Evolutionary conservation across 2,888 invertebrate genomes (phyloP), one percentile per base, ranked within the genome.

Genomic region (Mayetiola destructor): DNA sequence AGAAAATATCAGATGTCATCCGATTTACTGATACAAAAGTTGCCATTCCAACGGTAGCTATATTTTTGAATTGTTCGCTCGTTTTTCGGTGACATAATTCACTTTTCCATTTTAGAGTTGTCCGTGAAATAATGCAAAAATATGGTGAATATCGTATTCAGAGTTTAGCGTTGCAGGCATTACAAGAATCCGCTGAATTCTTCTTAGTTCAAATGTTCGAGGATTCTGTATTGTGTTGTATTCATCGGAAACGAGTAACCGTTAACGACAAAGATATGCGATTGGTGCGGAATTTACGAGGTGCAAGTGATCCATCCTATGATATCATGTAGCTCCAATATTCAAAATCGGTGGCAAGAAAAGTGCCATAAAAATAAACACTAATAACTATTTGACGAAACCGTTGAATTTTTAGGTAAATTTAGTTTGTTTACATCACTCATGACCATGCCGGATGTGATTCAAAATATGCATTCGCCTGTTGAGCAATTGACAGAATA

Each of bases 131-230:
- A 29, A 5, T 52, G 52, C 27, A 29, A 30, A 9, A 30, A 3
- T 52, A 8, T 14, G 29, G 27, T 16, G 36, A 56, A 29, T 56
- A 27, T n/a, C 56, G 67, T 58, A 67, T 77, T 36, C 72, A 75
- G 56, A 1, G 53, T 0, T 39, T 61, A 1, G 76, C 77, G 0
- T 56, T 78, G 14, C 64, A 68, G 59, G 76, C 76, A 0, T 58
- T 78, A 27, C 78, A 78, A 62, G 73, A 74, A 60, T 66, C 77
- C 1, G 57, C 70, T 1, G 78, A 78, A 64, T 67, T 74, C 60
- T 77, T 75, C 60, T 10, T 78, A 3, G 69, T 71, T 0, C 72
- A 74, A 60, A 68, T 75, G 16, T 74, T 78, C 37, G 69, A 75
- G 59, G 78, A 78, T 62, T 66, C 74, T 1, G 64, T 73, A 39